Evolutionary conservation across 2,113 vertebrate species (phyloP), one percentile per base, ranked within the genome.

Genomic region (Parotia lawesii): DNA sequence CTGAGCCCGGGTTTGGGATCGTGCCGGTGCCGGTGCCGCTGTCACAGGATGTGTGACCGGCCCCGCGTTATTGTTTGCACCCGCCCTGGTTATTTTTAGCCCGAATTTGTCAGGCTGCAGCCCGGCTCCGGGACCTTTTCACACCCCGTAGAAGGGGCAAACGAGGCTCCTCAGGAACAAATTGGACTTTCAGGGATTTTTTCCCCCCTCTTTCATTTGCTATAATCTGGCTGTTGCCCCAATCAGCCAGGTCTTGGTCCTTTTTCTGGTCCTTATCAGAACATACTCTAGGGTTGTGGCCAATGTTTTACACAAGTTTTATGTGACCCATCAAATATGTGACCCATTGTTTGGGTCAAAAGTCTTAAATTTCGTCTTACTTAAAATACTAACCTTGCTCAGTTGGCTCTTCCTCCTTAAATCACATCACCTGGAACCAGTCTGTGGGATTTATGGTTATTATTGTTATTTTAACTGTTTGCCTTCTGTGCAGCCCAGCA

Each of bases 31-130:
- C 22, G 25, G 38, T 28, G 78, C 57, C 3, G 35, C 73, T 85
- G 58, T 13, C n/a, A 53, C 94, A 89, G 90, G 78, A 93, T 93
- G 94, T 90, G 87, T 35, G 70, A 27, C 74, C 44, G 5, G 62
- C 40, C 54, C 78, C 87, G 3, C 45, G 20, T 35, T 10, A 87
- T 89, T 91, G 88, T 93, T 93, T 42, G 79, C 87, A 81, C 90
- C 87, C 66, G 21, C 56, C 61, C 27, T 1, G 48, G 82, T 60
- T 95, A 94, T 91, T 95, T 91, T 93, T 94, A 95, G 93, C 71
- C 15, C 27, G 23, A 78, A 85, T 89, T 84, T 93, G 56, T 64
- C 85, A 54, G 8, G 51, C 61, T 11, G 10, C 51, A 33, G 76
- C 77, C 82, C 19, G 37, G 66, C 85, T 48, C 64, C 1, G 5